These are phyloP conservation scores for Chlorospingus flavigularis DNA, from an alignment of 2,797 vertebrate species.

Conservation along the genomic window DNA sequence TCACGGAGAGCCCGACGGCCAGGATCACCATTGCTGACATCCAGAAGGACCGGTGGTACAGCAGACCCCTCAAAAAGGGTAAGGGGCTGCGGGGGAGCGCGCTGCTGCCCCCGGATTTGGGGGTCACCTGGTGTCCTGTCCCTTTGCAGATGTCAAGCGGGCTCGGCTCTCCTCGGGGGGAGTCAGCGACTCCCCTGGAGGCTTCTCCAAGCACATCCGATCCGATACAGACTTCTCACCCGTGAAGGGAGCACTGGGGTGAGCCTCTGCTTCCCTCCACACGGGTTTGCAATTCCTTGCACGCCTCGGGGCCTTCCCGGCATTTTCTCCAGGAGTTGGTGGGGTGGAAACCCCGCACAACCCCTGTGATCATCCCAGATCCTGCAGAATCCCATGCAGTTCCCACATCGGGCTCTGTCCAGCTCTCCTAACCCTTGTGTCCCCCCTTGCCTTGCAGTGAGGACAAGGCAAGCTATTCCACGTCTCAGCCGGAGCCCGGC, in stretches of 20 bases:
- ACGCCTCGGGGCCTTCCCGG: fast-evolving
- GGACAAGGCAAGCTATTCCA: constrained; percentile 85
- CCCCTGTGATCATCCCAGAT: fast-evolving
- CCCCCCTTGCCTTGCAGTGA: constrained; percentile 74
- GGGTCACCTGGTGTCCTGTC: not conserved
- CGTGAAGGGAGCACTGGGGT: not conserved
- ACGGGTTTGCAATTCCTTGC: not conserved
- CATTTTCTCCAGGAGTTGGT: fast-evolving
- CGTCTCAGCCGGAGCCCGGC: constrained; percentile 91
- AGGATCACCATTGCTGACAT: constrained; percentile 86
- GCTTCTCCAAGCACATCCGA: constrained; percentile 80
- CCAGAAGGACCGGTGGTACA: constrained; percentile 92
- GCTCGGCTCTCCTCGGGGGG: constrained; percentile 59
- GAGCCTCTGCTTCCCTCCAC: not conserved
- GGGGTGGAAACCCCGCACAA: fast-evolving
- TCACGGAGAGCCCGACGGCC: constrained; percentile 80
- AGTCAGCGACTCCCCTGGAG: constrained; percentile 65
- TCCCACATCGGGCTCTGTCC: not conserved
- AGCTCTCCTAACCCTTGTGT: fast-evolving
- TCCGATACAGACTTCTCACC: constrained; percentile 77
- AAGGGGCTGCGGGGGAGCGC: fast-evolving
- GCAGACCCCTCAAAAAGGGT: constrained; percentile 79
- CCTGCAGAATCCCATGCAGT: fast-evolving
- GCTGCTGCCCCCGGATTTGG: fast-evolving
- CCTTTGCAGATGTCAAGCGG: constrained; percentile 77